Conservation (phyloP, 1,140 invertebrate species). For the Zaprionus kolodkinae region DNA sequence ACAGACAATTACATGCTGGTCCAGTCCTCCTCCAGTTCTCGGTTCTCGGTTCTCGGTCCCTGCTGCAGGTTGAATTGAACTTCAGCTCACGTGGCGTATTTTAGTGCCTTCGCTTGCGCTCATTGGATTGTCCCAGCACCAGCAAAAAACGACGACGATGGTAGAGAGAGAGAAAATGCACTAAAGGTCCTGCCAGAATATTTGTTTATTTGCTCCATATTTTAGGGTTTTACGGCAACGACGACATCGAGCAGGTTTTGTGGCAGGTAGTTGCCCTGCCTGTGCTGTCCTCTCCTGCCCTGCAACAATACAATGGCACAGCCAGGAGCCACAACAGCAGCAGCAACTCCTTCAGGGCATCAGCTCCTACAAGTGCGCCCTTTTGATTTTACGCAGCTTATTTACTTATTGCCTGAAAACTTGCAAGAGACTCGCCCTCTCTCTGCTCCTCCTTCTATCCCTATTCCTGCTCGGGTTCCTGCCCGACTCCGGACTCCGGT, state of each 20-base stretch:
- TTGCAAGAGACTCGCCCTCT: slow-evolving; percentile 39
- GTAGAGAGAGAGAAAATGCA: slow-evolving; percentile 18
- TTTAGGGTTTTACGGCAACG: slow-evolving; percentile 75
- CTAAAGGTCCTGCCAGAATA: slow-evolving; percentile 61
- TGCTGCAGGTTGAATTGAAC: slow-evolving; percentile 59
- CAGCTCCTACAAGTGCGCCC: slow-evolving; percentile 40
- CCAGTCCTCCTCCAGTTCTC: slow-evolving; percentile 37
- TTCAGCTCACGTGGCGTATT: slow-evolving; percentile 80
- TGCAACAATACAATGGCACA: slow-evolving; percentile 36
- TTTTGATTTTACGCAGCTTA: slow-evolving; percentile 79
- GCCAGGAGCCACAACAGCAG: slow-evolving; percentile 1
- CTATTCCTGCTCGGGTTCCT: slow-evolving; percentile 1
- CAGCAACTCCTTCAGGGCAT: slow-evolving; percentile 28
- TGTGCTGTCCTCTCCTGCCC: slow-evolving; percentile 34
- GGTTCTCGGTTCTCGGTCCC: slow-evolving; percentile 25
- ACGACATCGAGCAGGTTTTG: slow-evolving; percentile 78
- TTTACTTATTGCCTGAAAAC: slow-evolving; percentile 76
- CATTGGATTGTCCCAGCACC: slow-evolving; percentile 35
- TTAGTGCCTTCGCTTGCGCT: slow-evolving; percentile 60
- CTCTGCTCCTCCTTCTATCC: not conserved
- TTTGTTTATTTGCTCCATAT: slow-evolving; percentile 83
- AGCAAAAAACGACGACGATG: slow-evolving; percentile 19
- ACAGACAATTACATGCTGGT: slow-evolving; percentile 78
- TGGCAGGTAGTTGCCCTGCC: slow-evolving; percentile 69
- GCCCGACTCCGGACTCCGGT: not conserved